Percentiles rank a stretch among this genome's conserved stretches.
Conservation (phyloP, 2,797 vertebrate species). For the Microctenopoma stevenorrisi region DNA sequence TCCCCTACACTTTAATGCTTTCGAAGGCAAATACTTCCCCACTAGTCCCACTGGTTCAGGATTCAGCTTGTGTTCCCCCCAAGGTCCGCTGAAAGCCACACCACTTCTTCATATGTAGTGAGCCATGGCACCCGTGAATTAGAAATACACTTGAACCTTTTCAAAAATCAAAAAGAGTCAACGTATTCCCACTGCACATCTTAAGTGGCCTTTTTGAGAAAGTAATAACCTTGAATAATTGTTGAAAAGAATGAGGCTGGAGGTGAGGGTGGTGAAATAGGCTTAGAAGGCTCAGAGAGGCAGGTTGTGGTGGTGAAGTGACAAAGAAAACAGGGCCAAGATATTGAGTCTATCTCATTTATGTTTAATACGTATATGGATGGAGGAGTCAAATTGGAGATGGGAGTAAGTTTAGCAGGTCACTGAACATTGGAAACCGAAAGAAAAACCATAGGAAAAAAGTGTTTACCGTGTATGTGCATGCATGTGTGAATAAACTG, state of each 20-base stretch:
- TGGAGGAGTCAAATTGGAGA: slow-evolving; percentile 65
- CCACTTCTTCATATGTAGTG: slow-evolving; percentile 64
- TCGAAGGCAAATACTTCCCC: slow-evolving; percentile 58
- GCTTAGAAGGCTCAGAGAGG: slow-evolving; percentile 34
- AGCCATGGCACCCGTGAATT: slow-evolving; percentile 70
- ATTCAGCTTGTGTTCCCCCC: slow-evolving; percentile 67
- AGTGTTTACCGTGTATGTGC: slow-evolving; percentile 24
- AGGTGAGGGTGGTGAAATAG: slow-evolving; percentile 6
- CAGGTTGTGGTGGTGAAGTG: slow-evolving; percentile 38
- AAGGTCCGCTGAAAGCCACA: slow-evolving; percentile 70
- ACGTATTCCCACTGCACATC: slow-evolving; percentile 69
- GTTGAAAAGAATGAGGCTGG: slow-evolving; percentile 41
- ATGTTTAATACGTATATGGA: slow-evolving; percentile 77
- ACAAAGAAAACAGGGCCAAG: slow-evolving; percentile 56
- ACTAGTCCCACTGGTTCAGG: slow-evolving; percentile 45
- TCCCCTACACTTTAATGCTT: slow-evolving; percentile 65
- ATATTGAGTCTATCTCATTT: slow-evolving; percentile 77
- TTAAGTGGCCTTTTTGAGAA: slow-evolving; percentile 70
- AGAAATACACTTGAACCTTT: slow-evolving; percentile 67
- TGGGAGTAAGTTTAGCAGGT: slow-evolving; percentile 65
- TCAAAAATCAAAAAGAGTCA: slow-evolving; percentile 62
- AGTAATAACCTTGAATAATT: slow-evolving; percentile 79
- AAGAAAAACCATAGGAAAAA: slow-evolving; percentile 21
- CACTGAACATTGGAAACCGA: slow-evolving; percentile 51
- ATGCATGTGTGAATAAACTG: slow-evolving; percentile 34